Base-by-base conservation (phyloP, 2,888 invertebrate species). In the Melikaiella ostensackeni region DNA sequence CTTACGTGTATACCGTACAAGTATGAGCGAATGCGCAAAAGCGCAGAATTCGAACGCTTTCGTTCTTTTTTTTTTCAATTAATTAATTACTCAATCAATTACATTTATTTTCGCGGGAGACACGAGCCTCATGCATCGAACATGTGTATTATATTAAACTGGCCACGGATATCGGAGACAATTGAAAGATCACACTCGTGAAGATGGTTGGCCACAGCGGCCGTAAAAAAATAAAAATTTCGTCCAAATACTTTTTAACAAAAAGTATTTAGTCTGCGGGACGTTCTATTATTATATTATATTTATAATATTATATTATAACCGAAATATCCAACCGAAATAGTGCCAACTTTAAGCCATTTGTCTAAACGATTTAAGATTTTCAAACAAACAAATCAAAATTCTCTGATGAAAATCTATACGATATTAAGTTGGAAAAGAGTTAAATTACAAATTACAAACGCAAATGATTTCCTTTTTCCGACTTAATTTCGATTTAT, bases 161-260 rank as follows among this genome's bases (percentile, higher is more conserved):
- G 70, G 70, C 70, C 70, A 55, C 70, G n/a, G 50, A 70, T 70
- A 46, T 70, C 70, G 30, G 70, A 70, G 70, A 70, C 30, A 70
- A 33, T 70, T n/a, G 46, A 50, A 46, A 64, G 33, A 70, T 70
- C 50, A 33, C 70, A 66, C 24, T 16, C 27, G 46, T 66, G 66
- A 46, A 66, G 38, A 64, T 63, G 16, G 33, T 64, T 64, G 19
- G 64, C 21, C 64, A 66, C 42, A 66, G 33, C 33, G 70, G 70
- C 55, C 50, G 33, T 70, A 55, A 50, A 70, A 70, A 70, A 70
- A 70, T 46, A 50, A 55, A 70, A 70, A 50, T 50, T 55, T 55
- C 19, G 33, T 55, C 50, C 13, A 70, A 70, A 70, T 64, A 42
- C 24, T 64, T 64, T 42, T 70, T 11, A 70, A 19, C 16, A 5